Evolutionary conservation across 2,113 vertebrate genomes (phyloP).

Genomic region (Xerus inauris): DNA sequence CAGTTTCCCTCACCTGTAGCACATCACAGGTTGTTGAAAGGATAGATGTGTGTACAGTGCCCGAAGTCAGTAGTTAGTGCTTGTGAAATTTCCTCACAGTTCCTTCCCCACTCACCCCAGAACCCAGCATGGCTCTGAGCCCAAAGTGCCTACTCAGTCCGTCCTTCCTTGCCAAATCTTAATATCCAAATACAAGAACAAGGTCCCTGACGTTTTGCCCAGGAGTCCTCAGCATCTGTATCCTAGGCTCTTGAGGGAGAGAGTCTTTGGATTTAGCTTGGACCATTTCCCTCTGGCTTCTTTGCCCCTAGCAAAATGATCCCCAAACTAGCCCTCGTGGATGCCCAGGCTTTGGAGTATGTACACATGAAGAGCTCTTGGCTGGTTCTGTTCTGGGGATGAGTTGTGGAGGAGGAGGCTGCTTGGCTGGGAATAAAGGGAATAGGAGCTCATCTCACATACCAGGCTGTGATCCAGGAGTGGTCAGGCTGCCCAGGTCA

Average conservation of each 20-base stretch:
- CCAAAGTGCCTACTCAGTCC: background rate
- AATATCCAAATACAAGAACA: background rate
- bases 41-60: background rate
- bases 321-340: background rate
- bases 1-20: background rate
- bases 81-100: background rate
- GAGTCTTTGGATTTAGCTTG: background rate
- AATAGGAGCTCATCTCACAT: background rate
- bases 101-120: background rate
- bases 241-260: background rate
- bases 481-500: background rate
- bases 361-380: background rate
- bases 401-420: background rate
- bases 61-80: background rate
- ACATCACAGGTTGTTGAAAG: background rate
- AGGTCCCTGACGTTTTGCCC: background rate
- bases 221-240: background rate
- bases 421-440: background rate
- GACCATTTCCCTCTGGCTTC: conserved; percentile 19
- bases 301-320: background rate
- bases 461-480: background rate
- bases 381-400: background rate
- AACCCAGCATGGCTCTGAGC: background rate
- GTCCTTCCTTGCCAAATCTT: background rate
- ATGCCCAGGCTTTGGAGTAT: background rate